Percentiles rank a stretch among this genome's conserved stretches.
These are phyloP conservation scores for Orchesella cincta DNA, from an alignment of 1,140 invertebrate species.

Conservation along the genomic window DNA sequence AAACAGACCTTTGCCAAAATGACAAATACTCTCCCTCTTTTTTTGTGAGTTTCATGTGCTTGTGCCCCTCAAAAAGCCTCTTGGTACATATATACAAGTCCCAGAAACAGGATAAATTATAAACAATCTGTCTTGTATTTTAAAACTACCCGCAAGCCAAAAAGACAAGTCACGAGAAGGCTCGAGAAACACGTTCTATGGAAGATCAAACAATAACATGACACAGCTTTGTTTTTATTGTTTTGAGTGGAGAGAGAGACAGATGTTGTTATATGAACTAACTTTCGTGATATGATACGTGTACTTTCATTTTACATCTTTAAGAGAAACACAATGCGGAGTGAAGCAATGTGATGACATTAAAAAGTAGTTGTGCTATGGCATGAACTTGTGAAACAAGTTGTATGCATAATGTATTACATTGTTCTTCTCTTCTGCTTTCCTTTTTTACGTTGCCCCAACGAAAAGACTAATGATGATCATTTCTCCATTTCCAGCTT, in stretches of 20 bases:
- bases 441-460: not conserved
- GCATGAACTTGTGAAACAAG: not conserved
- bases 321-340: too few relatives aligned
- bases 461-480: not conserved
- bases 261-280: too few relatives aligned
- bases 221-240: not conserved
- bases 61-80: too few relatives aligned
- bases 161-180: not conserved
- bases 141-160: not conserved
- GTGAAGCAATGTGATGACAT: not conserved
- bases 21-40: not conserved
- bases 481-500: not conserved
- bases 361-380: not conserved
- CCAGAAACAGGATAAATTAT: too few relatives aligned
- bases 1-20: not conserved
- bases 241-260: not conserved
- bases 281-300: too few relatives aligned
- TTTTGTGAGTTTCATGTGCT: not conserved
- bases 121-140: too few relatives aligned
- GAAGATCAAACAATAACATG: not conserved
- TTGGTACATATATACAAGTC: too few relatives aligned
- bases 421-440: not conserved
- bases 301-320: too few relatives aligned
- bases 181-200: not conserved
- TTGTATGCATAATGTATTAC: not conserved